phyloP scores from a whole-genome alignment of 1,140 invertebrate species.

The Belonocnema kinseyi region DNA sequence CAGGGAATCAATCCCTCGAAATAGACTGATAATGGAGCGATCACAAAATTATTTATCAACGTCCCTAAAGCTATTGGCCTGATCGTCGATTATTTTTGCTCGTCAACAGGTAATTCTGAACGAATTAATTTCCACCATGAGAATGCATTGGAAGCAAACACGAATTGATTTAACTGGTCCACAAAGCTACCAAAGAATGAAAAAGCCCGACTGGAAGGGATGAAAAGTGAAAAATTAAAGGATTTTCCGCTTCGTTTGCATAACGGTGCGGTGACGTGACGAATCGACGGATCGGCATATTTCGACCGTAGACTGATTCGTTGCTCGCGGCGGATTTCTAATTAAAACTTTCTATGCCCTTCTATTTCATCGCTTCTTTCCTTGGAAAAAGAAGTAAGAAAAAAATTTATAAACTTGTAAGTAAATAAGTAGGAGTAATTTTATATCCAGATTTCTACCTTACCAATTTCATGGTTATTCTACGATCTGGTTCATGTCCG shows the following conservation, averaged over 20 bases:
- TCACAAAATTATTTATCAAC: neutral
- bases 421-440: too few species aligned
- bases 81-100: constrained; percentile 1
- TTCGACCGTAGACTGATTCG: constrained; percentile 39
- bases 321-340: constrained; percentile 44
- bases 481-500: too few species aligned
- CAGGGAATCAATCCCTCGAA: neutral
- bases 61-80: neutral
- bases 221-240: constrained; percentile 43
- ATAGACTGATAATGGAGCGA: neutral
- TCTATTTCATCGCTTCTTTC: neutral
- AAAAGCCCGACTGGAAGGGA: neutral
- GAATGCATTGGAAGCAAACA: neutral
- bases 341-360: constrained; percentile 15
- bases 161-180: neutral
- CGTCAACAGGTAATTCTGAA: neutral
- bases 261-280: constrained; percentile 39
- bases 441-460: too few species aligned
- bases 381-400: neutral
- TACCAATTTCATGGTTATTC: too few species aligned
- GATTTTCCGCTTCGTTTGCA: constrained; percentile 46
- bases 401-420: too few species aligned
- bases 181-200: too few species aligned
- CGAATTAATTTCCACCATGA: constrained; percentile 7
- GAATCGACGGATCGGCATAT: constrained; percentile 45